Conservation (phyloP, 92 coral and sea anemone genomes). For the Paragorgia papillata region DNA sequence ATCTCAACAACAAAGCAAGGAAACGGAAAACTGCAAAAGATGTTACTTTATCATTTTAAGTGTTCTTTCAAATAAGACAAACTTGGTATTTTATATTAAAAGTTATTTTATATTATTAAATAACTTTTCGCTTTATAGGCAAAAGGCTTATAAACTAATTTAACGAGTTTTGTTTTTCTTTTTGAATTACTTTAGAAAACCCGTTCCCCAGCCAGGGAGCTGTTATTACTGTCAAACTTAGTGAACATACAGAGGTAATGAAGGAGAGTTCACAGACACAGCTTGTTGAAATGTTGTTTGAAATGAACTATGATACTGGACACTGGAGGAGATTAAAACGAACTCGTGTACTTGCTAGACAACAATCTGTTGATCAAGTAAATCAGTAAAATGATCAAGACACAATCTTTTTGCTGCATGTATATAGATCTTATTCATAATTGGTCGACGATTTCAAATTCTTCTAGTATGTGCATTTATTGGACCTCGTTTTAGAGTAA, state of each 20-base stretch:
- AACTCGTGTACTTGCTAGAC: conserved; percentile 89
- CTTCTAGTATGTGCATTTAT: too few relatives aligned
- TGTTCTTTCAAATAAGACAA: too few relatives aligned
- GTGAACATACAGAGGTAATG: conserved; percentile 90
- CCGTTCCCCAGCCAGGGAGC: conserved; percentile 93
- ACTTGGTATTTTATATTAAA: too few relatives aligned
- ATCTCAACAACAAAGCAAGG: too few relatives aligned
- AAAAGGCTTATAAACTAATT: not conserved
- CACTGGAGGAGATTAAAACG: conserved; percentile 98
- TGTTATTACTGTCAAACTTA: conserved; percentile 88
- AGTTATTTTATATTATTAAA: too few relatives aligned
- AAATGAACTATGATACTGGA: conserved; percentile 98
- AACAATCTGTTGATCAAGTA: conserved; percentile 35
- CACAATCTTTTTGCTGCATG: too few relatives aligned
- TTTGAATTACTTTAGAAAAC: conserved; percentile 66
- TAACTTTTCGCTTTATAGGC: too few relatives aligned
- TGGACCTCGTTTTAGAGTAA: too few relatives aligned
- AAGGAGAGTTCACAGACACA: conserved; percentile 81
- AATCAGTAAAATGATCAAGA: not conserved
- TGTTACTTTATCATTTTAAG: too few relatives aligned
- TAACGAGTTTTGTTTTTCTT: not conserved
- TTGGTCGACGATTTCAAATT: too few relatives aligned
- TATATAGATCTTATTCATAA: too few relatives aligned
- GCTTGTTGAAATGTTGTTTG: conserved; percentile 96
- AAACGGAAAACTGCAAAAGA: too few relatives aligned